Evolutionary conservation across 2,888 invertebrate genomes (phyloP), one percentile per base, ranked within the genome.

Genomic region (Margaritifera margaritifera): DNA sequence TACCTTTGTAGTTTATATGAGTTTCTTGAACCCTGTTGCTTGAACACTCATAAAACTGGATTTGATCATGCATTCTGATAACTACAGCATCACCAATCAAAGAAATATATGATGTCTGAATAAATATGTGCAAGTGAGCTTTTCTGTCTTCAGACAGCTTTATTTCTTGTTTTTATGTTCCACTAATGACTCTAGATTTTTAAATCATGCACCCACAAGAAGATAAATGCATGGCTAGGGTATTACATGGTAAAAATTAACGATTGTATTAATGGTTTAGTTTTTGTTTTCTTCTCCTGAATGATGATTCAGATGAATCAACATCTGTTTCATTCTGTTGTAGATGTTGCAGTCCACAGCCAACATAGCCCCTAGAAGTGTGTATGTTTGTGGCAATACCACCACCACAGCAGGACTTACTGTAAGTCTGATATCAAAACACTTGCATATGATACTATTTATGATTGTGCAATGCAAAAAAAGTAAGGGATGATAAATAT

Each of bases 381-480:
- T 90, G 22, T 96, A 96, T 87, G 94, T 97, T 4, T 97, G 96
- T 89, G 97, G 97, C 2, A 97, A 95, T 80, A 94, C 95, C 0
- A 94, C 95, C 56, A 95, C 96, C 0, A 93, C 93, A 2, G 88
- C 90, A 24, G 90, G 90, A 42, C 78, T 90, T 3, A 89, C 89
- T 20, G 89, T 89, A 74, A 83, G 86, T 74, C 55, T 52, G 2
- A 11, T n/a, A 18, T 53, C 18, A 51, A 20, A 51, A 59, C n/a
- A 15, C n/a, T n/a, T n/a, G n/a, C 22, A 22, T 63, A 20, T 63
- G 53, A 18, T 4, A 54, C 53, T 42, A 15, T 42, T 22, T n/a
- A 42, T n/a, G 1, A 31, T n/a, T 42, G 6, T 50, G 11, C n/a
- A 42, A 20, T 62, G 62, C 62, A 42, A 8, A n/a, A 6, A 62